Evolutionary conservation across 2,113 vertebrate species (phyloP).

Genomic region (Sinocyclocheilus grahami): DNA sequence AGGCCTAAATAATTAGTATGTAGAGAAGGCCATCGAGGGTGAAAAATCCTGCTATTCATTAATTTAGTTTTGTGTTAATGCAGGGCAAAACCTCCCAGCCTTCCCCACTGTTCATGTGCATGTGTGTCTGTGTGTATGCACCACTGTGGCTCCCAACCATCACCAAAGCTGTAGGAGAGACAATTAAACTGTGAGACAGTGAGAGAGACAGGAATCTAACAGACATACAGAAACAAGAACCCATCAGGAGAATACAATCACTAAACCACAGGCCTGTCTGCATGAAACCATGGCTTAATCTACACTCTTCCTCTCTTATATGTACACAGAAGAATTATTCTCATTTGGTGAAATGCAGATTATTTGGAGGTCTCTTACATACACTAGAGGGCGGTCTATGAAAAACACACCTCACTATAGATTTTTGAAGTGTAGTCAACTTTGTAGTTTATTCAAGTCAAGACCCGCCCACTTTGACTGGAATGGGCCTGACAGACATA

Average conservation of each 20-base stretch:
- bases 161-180: conserved; percentile 19
- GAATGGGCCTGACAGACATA: not conserved
- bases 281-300: not conserved
- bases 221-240: conserved; percentile 22
- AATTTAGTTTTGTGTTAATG: conserved; percentile 55
- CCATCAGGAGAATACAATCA: conserved; percentile 32
- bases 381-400: not conserved
- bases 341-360: not conserved
- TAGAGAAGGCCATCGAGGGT: conserved; percentile 50
- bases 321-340: conserved; percentile 15
- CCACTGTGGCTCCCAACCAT: not conserved
- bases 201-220: conserved; percentile 27
- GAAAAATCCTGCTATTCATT: conserved; percentile 55
- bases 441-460: not conserved
- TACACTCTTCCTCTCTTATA: conserved; percentile 9
- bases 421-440: not conserved
- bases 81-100: conserved; percentile 12
- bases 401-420: not conserved
- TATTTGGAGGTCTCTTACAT: not conserved
- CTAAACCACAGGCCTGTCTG: conserved; percentile 19
- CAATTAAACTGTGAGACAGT: conserved; percentile 23
- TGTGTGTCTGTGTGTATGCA: not conserved
- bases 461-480: not conserved
- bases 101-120: not conserved
- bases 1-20: conserved; percentile 57